Evolutionary conservation across 2,113 vertebrate genomes (phyloP).

Genomic region (Gobio gobio): DNA sequence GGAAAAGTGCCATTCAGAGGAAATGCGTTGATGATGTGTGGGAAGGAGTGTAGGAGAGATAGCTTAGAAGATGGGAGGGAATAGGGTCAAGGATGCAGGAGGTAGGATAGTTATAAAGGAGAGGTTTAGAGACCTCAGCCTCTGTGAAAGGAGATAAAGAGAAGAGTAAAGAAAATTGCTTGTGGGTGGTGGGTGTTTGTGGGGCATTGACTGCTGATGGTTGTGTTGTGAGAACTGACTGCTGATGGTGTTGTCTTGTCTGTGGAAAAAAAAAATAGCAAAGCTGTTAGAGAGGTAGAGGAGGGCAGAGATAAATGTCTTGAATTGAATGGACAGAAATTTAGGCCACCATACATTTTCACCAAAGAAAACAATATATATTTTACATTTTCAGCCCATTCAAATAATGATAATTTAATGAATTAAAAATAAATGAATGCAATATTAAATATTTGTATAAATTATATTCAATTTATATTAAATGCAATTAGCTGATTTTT

Average conservation of each 20-base stretch:
- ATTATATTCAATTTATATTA: no score
- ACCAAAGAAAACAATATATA: background rate
- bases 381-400: no score
- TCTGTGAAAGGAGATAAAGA: slow-evolving; percentile 26
- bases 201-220: slow-evolving; percentile 11
- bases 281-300: background rate
- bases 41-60: background rate
- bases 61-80: background rate
- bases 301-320: background rate
- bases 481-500: no score
- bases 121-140: background rate
- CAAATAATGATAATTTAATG: no score
- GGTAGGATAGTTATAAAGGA: background rate
- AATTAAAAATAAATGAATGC: no score
- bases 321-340: background rate
- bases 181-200: slow-evolving; percentile 21
- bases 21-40: background rate
- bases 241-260: slow-evolving; percentile 11
- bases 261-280: background rate
- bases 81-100: slow-evolving; percentile 26
- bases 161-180: background rate
- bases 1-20: background rate
- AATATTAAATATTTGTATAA: no score
- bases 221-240: background rate
- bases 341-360: background rate